Evolutionary conservation across 2,888 invertebrate genomes (phyloP).

Genomic region (Fragum sueziense): DNA sequence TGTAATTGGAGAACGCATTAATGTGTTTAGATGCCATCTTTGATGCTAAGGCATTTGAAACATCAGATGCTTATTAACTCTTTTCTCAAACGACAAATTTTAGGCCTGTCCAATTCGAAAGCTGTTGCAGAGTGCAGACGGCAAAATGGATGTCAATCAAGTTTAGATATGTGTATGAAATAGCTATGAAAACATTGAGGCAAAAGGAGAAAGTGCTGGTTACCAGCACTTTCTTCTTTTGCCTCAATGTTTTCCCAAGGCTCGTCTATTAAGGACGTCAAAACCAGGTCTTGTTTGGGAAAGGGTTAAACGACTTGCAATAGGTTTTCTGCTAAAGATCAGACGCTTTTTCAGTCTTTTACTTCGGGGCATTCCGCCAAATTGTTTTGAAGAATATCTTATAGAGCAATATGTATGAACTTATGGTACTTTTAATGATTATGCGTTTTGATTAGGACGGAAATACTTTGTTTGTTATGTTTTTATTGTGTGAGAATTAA

Average conservation of each 20-base stretch:
- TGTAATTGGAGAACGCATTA: slow-evolving; percentile 58
- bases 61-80: slow-evolving; percentile 13
- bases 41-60: slow-evolving; percentile 37
- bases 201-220: too few relatives aligned
- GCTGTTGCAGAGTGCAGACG: too few relatives aligned
- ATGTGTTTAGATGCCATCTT: slow-evolving; percentile 34
- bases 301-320: slow-evolving; percentile 16
- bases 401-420: not conserved
- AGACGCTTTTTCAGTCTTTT: not conserved
- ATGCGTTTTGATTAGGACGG: not conserved
- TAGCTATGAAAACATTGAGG: too few relatives aligned
- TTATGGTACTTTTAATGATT: not conserved
- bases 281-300: too few relatives aligned
- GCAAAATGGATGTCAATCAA: too few relatives aligned
- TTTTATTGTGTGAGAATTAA: not conserved
- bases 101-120: too few relatives aligned
- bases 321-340: not conserved
- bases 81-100: slow-evolving; percentile 23
- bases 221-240: too few relatives aligned
- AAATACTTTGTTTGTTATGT: not conserved
- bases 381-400: not conserved
- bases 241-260: too few relatives aligned
- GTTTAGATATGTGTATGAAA: too few relatives aligned
- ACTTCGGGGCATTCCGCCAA: not conserved
- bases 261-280: too few relatives aligned